Evolutionary conservation across 2,888 invertebrate species (phyloP).

Genomic region (Slavum lentiscoides): DNA sequence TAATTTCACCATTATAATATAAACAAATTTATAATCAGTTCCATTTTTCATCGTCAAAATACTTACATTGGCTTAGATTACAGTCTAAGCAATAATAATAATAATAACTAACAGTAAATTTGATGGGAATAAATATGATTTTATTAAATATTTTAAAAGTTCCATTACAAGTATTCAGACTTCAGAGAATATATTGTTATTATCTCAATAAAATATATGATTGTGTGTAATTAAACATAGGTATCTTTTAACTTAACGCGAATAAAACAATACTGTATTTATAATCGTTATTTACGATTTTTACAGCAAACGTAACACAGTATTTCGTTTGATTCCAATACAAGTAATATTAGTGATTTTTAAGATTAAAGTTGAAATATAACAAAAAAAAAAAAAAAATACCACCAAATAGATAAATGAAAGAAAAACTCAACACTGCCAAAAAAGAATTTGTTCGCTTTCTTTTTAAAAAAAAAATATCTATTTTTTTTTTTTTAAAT

Average conservation of each 20-base stretch:
- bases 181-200: too few relatives aligned
- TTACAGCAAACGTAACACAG: background rate
- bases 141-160: too few relatives aligned
- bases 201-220: background rate
- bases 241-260: slow-evolving; percentile 7
- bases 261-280: too few relatives aligned
- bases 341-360: background rate
- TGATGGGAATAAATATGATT: too few relatives aligned
- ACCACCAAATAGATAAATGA: background rate
- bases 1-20: too few relatives aligned
- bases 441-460: background rate
- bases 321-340: too few relatives aligned
- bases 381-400: background rate
- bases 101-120: too few relatives aligned
- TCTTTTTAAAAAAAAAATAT: background rate
- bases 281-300: background rate
- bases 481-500: background rate
- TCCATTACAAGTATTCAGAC: too few relatives aligned
- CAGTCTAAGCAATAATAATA: too few relatives aligned
- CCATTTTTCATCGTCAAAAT: too few relatives aligned
- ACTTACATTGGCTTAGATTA: too few relatives aligned
- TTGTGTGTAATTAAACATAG: slow-evolving; percentile 12
- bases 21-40: too few relatives aligned
- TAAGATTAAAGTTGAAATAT: slow-evolving; percentile 20
- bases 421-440: background rate